Evolutionary conservation across 2,797 vertebrate genomes (phyloP).

Genomic region (Lateolabrax maculatus): DNA sequence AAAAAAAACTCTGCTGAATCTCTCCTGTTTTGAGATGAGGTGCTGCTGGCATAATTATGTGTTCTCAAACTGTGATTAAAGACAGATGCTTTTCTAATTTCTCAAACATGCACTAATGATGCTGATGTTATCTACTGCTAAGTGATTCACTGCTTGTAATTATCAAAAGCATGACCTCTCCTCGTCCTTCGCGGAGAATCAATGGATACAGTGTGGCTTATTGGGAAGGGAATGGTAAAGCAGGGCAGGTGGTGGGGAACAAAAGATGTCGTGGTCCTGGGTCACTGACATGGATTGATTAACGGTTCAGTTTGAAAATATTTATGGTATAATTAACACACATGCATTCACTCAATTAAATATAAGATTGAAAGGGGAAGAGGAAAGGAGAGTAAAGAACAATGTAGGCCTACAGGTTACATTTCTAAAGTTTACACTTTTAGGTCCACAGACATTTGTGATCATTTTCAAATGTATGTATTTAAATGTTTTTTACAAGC

Average conservation of each 20-base stretch:
- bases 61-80: conserved; percentile 54
- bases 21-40: not conserved
- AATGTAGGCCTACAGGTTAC: not conserved
- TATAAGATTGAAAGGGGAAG: not conserved
- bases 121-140: conserved; percentile 66
- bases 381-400: not conserved
- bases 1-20: not conserved
- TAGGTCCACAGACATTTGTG: not conserved
- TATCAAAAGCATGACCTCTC: conserved; percentile 70
- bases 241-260: not conserved
- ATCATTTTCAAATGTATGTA: no score
- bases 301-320: conserved; percentile 1
- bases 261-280: not conserved
- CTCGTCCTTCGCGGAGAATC: conserved; percentile 60
- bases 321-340: conserved; percentile 25
- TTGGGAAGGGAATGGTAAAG: conserved; percentile 26
- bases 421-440: not conserved
- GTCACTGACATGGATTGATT: conserved; percentile 29
- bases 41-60: conserved; percentile 14
- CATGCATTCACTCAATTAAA: not conserved
- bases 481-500: not conserved
- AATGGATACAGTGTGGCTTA: conserved; percentile 37
- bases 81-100: conserved; percentile 70
- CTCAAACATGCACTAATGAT: conserved; percentile 70
- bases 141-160: conserved; percentile 69